These are phyloP conservation scores for Drosophila helvetica DNA, from an alignment of 2,888 invertebrate genomes.

Conservation along the genomic window DNA sequence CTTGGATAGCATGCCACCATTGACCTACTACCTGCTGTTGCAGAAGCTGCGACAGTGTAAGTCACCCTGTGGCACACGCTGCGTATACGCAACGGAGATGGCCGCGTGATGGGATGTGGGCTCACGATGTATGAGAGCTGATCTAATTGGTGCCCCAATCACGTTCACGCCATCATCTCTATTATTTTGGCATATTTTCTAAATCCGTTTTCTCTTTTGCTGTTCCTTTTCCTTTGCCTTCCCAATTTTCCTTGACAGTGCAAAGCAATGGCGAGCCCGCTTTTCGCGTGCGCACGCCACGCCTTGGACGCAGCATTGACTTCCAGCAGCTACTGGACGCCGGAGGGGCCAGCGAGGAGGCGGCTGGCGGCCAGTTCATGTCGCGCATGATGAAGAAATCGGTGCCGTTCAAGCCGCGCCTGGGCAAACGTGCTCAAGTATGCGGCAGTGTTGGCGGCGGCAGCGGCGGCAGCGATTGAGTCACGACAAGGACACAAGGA, in stretches of 20 bases:
- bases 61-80: constrained; percentile 47
- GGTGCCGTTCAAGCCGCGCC: constrained; percentile 84
- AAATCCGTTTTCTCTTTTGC: constrained; percentile 11
- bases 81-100: constrained; percentile 40
- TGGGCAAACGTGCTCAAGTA: constrained; percentile 83
- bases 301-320: constrained; percentile 85
- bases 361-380: constrained; percentile 81
- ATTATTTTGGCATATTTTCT: constrained; percentile 17
- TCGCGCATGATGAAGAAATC: constrained; percentile 84
- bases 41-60: constrained; percentile 79
- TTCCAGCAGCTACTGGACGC: constrained; percentile 71
- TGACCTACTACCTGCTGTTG: constrained; percentile 77
- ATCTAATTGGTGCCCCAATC: constrained; percentile 38
- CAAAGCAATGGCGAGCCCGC: constrained; percentile 77
- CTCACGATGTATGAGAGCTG: not conserved
- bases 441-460: constrained; percentile 63
- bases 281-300: constrained; percentile 83
- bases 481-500: constrained; percentile 57
- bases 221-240: not conserved
- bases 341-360: constrained; percentile 48
- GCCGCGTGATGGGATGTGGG: constrained; percentile 24
- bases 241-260: constrained; percentile 55
- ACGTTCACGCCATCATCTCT: constrained; percentile 39
- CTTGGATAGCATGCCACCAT: constrained; percentile 79
- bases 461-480: constrained; percentile 62